Conservation (phyloP, 1,140 invertebrate species). For the Pseudomyrmex cubaensis region DNA sequence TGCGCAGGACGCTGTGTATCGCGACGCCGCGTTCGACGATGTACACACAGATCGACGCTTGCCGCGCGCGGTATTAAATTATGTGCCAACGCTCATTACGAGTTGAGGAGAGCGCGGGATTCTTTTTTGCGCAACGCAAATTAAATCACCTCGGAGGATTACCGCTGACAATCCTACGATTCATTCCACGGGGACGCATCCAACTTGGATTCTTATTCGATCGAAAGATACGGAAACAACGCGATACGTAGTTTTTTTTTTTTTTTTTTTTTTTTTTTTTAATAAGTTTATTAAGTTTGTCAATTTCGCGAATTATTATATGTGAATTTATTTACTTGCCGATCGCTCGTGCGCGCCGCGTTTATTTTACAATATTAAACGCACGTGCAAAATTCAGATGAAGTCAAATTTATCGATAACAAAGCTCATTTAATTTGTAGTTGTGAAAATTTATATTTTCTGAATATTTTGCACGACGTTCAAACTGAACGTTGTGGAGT, state of each 20-base stretch:
- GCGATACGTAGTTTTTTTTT: no score
- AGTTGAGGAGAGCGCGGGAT: neutral
- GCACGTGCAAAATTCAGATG: neutral
- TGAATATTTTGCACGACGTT: neutral
- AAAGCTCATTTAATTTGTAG: neutral
- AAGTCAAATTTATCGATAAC: neutral
- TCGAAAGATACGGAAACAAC: no score
- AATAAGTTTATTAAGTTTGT: no score
- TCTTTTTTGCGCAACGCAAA: conserved; percentile 3
- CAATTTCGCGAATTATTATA: no score
- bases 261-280: no score
- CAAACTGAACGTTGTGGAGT: neutral
- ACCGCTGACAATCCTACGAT: no score
- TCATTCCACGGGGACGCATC: no score
- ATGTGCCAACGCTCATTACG: conserved; percentile 20
- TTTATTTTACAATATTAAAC: conserved; percentile 5
- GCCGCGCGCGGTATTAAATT: conserved; percentile 3
- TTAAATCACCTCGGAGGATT: neutral
- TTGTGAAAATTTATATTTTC: neutral
- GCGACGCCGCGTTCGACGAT: neutral
- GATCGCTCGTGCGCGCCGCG: no score
- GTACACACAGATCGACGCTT: neutral
- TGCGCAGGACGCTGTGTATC: no score
- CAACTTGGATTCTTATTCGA: no score
- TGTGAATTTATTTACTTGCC: no score